Evolutionary conservation across 1,140 invertebrate species (phyloP).

Genomic region (Ptiloglossa arizonensis): DNA sequence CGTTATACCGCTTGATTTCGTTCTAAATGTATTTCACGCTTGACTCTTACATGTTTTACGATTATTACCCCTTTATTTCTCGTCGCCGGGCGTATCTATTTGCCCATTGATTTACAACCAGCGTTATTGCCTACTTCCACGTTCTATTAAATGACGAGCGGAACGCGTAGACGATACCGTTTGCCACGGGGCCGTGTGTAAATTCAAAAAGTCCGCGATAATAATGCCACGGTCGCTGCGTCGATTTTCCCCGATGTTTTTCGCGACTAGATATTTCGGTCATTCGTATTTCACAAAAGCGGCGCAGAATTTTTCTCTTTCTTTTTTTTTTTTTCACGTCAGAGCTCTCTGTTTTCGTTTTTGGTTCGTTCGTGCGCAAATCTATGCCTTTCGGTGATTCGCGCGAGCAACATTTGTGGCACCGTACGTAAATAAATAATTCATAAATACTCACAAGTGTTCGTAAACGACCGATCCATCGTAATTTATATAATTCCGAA

Average conservation of each 20-base stretch:
- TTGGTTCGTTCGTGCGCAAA: background rate
- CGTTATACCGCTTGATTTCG: constrained; percentile 44
- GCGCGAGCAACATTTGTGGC: background rate
- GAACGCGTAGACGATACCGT: constrained; percentile 3
- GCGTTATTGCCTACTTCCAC: constrained; percentile 24
- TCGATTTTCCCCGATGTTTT: background rate
- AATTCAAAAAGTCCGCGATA: constrained; percentile 12
- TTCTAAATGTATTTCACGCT: constrained; percentile 48
- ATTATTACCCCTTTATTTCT: constrained; percentile 49
- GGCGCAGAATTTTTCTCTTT: background rate
- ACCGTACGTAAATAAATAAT: background rate
- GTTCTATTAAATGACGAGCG: constrained; percentile 28
- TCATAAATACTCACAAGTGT: background rate
- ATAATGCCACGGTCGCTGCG: background rate
- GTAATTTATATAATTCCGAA: background rate
- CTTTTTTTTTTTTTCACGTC: background rate
- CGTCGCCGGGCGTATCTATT: constrained; percentile 29
- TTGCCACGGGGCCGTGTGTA: background rate
- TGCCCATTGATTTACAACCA: constrained; percentile 20
- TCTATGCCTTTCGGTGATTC: background rate
- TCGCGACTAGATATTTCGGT: background rate
- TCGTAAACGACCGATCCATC: no score
- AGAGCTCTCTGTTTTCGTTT: background rate
- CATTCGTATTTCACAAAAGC: background rate
- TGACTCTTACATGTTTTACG: constrained; percentile 47